Evolutionary conservation across 2,888 invertebrate genomes (phyloP).

Genomic region (Ectemnius cavifrons): DNA sequence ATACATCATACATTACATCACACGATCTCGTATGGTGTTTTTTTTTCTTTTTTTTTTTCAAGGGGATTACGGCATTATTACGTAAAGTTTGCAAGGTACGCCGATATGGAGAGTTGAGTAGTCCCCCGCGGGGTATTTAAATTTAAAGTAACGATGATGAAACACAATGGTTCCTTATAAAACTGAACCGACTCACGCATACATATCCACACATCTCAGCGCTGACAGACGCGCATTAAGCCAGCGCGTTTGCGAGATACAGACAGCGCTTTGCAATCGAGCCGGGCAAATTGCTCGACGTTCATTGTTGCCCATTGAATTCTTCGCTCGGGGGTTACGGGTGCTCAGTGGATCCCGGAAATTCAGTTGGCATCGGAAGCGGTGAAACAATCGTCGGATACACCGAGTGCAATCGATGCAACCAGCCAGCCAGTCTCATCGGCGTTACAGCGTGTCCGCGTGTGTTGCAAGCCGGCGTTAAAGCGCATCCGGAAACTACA

Average conservation of each 20-base stretch:
- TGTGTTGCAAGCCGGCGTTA: constrained; percentile 20
- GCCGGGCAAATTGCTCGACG: too few species aligned
- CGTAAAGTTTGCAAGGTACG: neutral
- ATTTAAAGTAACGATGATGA: neutral
- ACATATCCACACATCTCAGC: too few species aligned
- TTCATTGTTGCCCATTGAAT: too few species aligned
- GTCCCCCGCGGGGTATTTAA: constrained; percentile 1
- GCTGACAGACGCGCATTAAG: too few species aligned
- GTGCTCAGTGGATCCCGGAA: neutral
- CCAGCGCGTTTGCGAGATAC: too few species aligned
- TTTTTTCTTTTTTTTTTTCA: neutral
- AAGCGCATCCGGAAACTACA: constrained; percentile 61
- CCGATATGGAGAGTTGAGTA: neutral
- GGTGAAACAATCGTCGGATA: constrained; percentile 32
- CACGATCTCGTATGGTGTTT: neutral
- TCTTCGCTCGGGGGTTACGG: too few species aligned
- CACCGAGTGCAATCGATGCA: constrained; percentile 10
- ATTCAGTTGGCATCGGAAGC: constrained; percentile 22
- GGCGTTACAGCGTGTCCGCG: constrained; percentile 22
- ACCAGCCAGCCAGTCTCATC: constrained; percentile 16
- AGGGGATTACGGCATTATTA: neutral
- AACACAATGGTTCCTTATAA: constrained; percentile 2
- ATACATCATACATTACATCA: constrained; percentile 4
- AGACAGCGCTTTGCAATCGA: too few species aligned
- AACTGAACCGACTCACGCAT: neutral